Percentiles rank a stretch among this genome's conserved stretches.
Conservation (phyloP, 1,140 invertebrate species). For the Thaumatotibia leucotreta region DNA sequence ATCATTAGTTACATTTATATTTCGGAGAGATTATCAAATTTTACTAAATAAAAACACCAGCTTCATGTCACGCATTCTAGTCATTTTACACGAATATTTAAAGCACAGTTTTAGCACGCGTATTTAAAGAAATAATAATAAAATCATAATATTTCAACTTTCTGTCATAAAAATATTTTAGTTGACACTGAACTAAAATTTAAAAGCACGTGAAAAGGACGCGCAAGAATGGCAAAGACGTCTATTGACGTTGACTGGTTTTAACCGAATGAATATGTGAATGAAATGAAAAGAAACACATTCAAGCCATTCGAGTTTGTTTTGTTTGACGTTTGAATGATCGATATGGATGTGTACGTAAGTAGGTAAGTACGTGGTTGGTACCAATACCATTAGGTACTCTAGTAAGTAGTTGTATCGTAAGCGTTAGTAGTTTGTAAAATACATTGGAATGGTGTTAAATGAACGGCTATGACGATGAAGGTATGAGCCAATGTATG, state of each 20-base stretch:
- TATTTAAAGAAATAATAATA: neutral
- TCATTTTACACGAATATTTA: neutral
- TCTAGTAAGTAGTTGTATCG: no score
- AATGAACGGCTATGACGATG: no score
- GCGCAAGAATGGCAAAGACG: neutral
- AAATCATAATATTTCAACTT: neutral
- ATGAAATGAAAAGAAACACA: neutral
- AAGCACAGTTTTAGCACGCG: neutral
- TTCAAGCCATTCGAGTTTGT: neutral
- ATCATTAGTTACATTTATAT: neutral
- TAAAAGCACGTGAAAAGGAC: conserved; percentile 21
- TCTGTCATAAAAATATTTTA: conserved; percentile 10
- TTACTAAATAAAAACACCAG: neutral
- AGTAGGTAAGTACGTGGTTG: no score
- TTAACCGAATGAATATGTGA: neutral
- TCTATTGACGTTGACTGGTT: neutral
- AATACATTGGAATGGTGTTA: no score
- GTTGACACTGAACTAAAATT: conserved; percentile 6
- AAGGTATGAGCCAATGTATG: no score
- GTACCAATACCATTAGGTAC: no score
- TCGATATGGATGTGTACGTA: no score
- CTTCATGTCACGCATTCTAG: neutral
- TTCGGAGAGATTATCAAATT: neutral
- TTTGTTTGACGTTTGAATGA: no score
- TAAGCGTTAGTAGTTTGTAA: no score